These are phyloP conservation scores for Drosophila limbata DNA, from an alignment of 2,888 invertebrate genomes.

Conservation along the genomic window DNA sequence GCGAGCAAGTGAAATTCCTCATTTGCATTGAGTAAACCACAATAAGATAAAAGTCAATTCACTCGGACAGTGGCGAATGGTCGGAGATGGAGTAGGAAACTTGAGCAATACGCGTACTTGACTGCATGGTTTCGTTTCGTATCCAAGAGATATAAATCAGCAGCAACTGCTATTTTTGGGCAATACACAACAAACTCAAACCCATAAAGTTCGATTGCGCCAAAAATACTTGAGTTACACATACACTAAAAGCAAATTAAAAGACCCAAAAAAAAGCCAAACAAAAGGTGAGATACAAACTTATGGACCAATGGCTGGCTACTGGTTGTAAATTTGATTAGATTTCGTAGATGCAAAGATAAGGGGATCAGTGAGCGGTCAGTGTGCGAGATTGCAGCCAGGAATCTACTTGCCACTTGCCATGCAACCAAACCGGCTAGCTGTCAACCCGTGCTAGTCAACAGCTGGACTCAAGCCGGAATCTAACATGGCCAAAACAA, in stretches of 20 bases:
- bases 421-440: slow-evolving; percentile 30
- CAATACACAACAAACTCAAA: slow-evolving; percentile 51
- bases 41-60: slow-evolving; percentile 38
- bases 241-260: slow-evolving; percentile 28
- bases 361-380: slow-evolving; percentile 10
- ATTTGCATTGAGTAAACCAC: slow-evolving; percentile 42
- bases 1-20: slow-evolving; percentile 59
- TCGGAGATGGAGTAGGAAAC: slow-evolving; percentile 60
- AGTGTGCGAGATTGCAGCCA: slow-evolving; percentile 21
- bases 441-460: slow-evolving; percentile 26
- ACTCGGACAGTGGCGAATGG: slow-evolving; percentile 54
- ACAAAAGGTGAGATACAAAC: slow-evolving; percentile 43
- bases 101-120: slow-evolving; percentile 71
- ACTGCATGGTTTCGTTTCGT: slow-evolving; percentile 54
- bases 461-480: slow-evolving; percentile 54
- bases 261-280: slow-evolving; percentile 2
- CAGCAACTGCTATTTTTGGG: slow-evolving; percentile 59
- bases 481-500: slow-evolving; percentile 41
- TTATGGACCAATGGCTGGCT: slow-evolving; percentile 5
- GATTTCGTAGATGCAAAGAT: slow-evolving; percentile 20
- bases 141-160: slow-evolving; percentile 62
- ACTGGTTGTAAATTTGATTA: slow-evolving; percentile 28
- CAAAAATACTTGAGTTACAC: slow-evolving; percentile 52
- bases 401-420: slow-evolving; percentile 28
- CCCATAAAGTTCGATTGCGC: slow-evolving; percentile 67